Base-by-base conservation (phyloP, 2,888 invertebrate genomes). In the Laspeyria flexula region DNA sequence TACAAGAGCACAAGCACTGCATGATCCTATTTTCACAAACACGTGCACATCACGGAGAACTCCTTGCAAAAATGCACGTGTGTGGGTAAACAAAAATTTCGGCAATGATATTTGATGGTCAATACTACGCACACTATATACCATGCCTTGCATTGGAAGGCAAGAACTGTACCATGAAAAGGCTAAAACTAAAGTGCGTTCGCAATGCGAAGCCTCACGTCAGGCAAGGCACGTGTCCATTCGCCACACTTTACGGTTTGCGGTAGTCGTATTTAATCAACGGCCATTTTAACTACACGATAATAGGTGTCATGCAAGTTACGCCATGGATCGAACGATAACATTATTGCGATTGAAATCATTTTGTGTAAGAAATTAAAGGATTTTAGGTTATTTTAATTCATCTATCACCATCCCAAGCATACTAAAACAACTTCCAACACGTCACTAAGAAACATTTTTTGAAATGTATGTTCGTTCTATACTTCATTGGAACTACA, bases 211-310 rank as follows among this genome's bases (percentile, higher is more conserved):
- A 25, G 15, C 23, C 13, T 38, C 23, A 23, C 41, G 29, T 3
- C 12, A 15, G n/a, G 3, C 10, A 33, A 39, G 56, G 63, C 82
- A 83, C 84, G 84, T 84, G 83, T 54, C 46, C 66, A 81, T 85
- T 85, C 67, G 78, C 50, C 75, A 79, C 78, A 65, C 77, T 70
- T 73, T 77, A 81, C 78, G 80, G 65, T 79, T 44, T 34, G 43
- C 56, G 56, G 41, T 66, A 66, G 80, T 78, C 82, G 81, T 81
- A 69, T 85, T 85, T 81, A 84, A 85, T 84, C 79, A 75, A 59
- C 72, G 38, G 76, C 81, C 81, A 81, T 85, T 86, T 84, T 82
- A 67, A 77, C 85, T 85, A 85, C 82, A 85, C 78, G 55, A 64
- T 79, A 82, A 81, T 79, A 80, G 76, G 73, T 82, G 81, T 80